These are phyloP conservation scores for Phacellophora camtschatica DNA, from an alignment of 30 jellyfish, hydroid and myxozoan genomes.

Conservation along the genomic window DNA sequence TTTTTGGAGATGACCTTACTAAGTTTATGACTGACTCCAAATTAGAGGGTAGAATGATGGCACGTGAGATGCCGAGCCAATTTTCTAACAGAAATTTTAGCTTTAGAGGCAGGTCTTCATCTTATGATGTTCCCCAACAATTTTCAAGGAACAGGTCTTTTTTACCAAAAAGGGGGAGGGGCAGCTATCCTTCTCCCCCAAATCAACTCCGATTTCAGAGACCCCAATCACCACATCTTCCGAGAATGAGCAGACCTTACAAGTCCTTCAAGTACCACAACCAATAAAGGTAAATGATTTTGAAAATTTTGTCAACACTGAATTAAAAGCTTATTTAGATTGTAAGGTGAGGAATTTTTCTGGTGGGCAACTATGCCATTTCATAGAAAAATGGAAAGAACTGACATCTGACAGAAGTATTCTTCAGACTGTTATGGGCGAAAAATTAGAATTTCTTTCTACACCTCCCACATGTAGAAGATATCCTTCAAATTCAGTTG, in stretches of 20 bases:
- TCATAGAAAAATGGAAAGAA: background rate
- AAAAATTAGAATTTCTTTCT: conserved; percentile 27
- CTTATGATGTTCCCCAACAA: too few species aligned
- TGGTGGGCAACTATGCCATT: conserved; percentile 48
- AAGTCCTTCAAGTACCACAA: too few species aligned
- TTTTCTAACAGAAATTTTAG: too few species aligned
- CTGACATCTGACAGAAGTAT: conserved; percentile 39
- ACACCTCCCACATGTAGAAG: background rate
- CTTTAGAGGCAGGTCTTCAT: too few species aligned
- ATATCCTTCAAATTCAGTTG: conserved; percentile 10
- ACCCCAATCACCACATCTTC: conserved; percentile 34
- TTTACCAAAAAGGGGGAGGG: conserved; percentile 58
- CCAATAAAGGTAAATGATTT: conserved; percentile 36
- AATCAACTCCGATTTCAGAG: too few species aligned
- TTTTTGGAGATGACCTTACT: conserved; percentile 38
- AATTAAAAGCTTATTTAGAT: background rate
- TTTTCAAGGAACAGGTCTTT: conserved; percentile 27
- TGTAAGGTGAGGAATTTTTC: background rate
- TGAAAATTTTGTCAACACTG: background rate
- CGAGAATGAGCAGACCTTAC: too few species aligned
- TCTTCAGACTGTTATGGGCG: conserved; percentile 30
- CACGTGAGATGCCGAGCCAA: too few species aligned
- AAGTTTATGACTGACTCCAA: background rate
- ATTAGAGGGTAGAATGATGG: too few species aligned
- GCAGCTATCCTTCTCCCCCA: too few species aligned